phyloP scores from a whole-genome alignment of 1,140 invertebrate species.

The Spodoptera litura region DNA sequence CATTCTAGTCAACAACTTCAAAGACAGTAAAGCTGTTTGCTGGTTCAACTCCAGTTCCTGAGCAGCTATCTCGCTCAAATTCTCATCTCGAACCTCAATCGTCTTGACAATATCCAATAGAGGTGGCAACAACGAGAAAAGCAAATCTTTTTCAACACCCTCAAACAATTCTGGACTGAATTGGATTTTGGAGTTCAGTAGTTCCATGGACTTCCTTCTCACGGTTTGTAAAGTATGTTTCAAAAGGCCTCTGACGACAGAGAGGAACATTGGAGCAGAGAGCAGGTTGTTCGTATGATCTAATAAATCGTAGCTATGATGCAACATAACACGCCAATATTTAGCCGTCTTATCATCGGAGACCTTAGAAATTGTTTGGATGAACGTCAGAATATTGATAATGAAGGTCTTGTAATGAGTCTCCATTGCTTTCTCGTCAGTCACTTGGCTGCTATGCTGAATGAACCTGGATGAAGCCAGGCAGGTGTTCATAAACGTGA shows the following conservation, averaged over 20 bases:
- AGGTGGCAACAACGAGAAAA: slow-evolving; percentile 87
- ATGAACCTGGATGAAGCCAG: slow-evolving; percentile 90
- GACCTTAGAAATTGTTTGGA: slow-evolving; percentile 88
- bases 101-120: slow-evolving; percentile 88
- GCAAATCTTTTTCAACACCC: slow-evolving; percentile 79
- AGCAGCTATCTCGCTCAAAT: slow-evolving; percentile 76
- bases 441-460: slow-evolving; percentile 86
- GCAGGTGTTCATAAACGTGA: slow-evolving; percentile 90
- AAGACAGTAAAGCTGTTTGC: slow-evolving; percentile 92
- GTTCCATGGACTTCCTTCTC: slow-evolving; percentile 92
- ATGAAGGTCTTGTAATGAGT: slow-evolving; percentile 89
- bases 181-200: slow-evolving; percentile 93
- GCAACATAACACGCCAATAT: slow-evolving; percentile 93
- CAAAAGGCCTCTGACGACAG: slow-evolving; percentile 91
- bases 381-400: slow-evolving; percentile 89
- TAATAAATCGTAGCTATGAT: slow-evolving; percentile 92
- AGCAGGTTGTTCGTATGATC: slow-evolving; percentile 92
- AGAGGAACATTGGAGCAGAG: slow-evolving; percentile 91
- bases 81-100: slow-evolving; percentile 80
- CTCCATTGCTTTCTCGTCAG: slow-evolving; percentile 86
- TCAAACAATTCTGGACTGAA: slow-evolving; percentile 88
- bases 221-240: slow-evolving; percentile 90
- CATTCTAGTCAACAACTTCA: slow-evolving; percentile 92
- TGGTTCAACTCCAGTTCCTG: slow-evolving; percentile 89
- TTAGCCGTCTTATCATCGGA: slow-evolving; percentile 88